Evolutionary conservation across 30 jellyfish, hydroid and myxozoan species (phyloP).

Genomic region (Clytia hemisphaerica): DNA sequence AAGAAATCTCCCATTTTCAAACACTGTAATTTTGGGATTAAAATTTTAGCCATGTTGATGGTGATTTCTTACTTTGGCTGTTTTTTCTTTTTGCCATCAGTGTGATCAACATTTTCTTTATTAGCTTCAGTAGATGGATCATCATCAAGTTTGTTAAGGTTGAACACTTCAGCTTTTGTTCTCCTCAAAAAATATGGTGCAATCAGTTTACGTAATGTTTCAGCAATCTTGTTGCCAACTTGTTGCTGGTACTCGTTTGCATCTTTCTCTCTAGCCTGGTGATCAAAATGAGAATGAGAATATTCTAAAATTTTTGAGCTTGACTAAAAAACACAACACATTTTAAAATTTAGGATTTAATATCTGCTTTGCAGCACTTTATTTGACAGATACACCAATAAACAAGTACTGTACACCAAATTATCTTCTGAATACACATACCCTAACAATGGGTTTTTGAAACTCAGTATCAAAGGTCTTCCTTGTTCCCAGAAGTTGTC

Average conservation of each 20-base stretch:
- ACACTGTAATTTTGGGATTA: background rate
- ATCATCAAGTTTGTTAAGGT: too few relatives aligned
- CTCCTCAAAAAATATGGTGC: constrained; percentile 59
- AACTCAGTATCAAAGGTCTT: constrained; percentile 65
- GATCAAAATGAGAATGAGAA: too few relatives aligned
- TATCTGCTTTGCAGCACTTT: too few relatives aligned
- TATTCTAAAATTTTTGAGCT: too few relatives aligned
- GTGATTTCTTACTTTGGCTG: background rate
- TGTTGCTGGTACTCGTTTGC: constrained; percentile 66
- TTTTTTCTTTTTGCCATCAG: background rate
- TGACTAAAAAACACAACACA: too few relatives aligned
- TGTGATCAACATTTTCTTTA: background rate
- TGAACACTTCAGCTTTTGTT: constrained; percentile 65
- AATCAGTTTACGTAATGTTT: constrained; percentile 54
- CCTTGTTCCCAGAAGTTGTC: constrained; percentile 75
- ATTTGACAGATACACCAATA: background rate
- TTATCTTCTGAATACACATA: constrained; percentile 16
- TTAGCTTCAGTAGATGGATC: constrained; percentile 1
- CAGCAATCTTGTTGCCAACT: constrained; percentile 69
- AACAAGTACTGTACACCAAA: background rate
- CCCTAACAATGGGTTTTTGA: constrained; percentile 88
- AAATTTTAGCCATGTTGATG: background rate
- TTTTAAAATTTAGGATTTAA: too few relatives aligned
- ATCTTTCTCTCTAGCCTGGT: constrained; percentile 87
- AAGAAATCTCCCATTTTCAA: too few relatives aligned